A percentile compares a stretch with the other conserved stretches of the same genome.
These are phyloP conservation scores for Typhlichthys eigenmanni DNA, from an alignment of 2,797 vertebrate genomes.

Conservation along the genomic window DNA sequence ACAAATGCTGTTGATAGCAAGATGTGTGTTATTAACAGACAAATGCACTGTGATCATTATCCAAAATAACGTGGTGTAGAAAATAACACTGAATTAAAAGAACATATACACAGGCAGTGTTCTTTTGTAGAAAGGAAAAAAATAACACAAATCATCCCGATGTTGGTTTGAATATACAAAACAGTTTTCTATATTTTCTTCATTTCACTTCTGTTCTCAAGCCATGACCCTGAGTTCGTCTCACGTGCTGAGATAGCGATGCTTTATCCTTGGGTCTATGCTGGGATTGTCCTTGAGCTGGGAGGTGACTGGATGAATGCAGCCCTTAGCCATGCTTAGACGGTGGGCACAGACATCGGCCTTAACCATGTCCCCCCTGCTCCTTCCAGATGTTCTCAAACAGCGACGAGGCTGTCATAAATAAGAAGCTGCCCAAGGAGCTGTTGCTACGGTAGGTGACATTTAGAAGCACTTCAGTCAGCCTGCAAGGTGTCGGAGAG, in stretches of 20 bases:
- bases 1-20: no score
- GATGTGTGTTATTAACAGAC: no score
- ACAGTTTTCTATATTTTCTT: constrained; percentile 26
- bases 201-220: constrained; percentile 19
- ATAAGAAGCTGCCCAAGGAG: constrained; percentile 98
- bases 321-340: not conserved
- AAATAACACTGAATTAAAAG: not conserved
- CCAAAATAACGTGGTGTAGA: constrained; percentile 16
- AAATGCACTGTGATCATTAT: no score
- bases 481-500: not conserved
- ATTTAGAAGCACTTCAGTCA: constrained; percentile 23
- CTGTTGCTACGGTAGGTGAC: constrained; percentile 91
- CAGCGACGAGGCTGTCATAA: constrained; percentile 96
- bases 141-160: constrained; percentile 29
- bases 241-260: constrained; percentile 39
- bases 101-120: not conserved
- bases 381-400: constrained; percentile 96
- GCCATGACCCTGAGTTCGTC: constrained; percentile 36
- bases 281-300: constrained; percentile 27
- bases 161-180: constrained; percentile 28
- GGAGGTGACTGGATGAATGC: constrained; percentile 18
- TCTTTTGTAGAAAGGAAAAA: constrained; percentile 7
- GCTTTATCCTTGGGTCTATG: constrained; percentile 37
- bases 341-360: not conserved
- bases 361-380: constrained; percentile 36